Percentiles rank a stretch among this genome's conserved stretches.
Evolutionary conservation across 2,113 vertebrate genomes (phyloP).

Genomic region (Suricata suricatta): DNA sequence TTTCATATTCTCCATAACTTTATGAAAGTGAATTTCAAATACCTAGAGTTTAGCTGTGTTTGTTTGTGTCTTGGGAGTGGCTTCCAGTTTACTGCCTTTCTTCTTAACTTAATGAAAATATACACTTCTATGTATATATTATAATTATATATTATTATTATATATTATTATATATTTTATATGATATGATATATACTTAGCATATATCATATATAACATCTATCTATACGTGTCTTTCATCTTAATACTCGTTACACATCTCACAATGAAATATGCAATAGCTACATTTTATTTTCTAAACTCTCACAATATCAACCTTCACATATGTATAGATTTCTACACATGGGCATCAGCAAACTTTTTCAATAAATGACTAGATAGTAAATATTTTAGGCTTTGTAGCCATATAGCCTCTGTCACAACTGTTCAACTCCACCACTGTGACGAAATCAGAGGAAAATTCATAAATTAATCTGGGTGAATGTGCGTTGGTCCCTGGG

Average conservation of each 20-base stretch:
- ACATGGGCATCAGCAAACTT: background rate
- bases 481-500: background rate
- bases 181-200: too few relatives aligned
- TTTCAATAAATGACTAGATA: accelerated
- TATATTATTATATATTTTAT: too few relatives aligned
- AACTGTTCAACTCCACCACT: accelerated
- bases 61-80: background rate
- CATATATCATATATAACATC: background rate
- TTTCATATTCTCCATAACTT: background rate
- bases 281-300: background rate
- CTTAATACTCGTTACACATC: background rate
- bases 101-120: background rate
- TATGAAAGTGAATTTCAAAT: background rate
- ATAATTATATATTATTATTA: background rate
- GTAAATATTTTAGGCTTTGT: background rate
- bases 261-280: background rate
- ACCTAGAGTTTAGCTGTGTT: background rate
- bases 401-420: accelerated
- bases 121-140: background rate
- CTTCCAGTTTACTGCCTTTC: background rate
- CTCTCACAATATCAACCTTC: background rate
- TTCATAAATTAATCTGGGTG: accelerated
- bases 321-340: accelerated
- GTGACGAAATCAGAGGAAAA: background rate
- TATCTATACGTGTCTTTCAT: background rate